These are phyloP conservation scores for Drosophila kohkoa DNA, from an alignment of 1,140 invertebrate genomes.

Conservation along the genomic window DNA sequence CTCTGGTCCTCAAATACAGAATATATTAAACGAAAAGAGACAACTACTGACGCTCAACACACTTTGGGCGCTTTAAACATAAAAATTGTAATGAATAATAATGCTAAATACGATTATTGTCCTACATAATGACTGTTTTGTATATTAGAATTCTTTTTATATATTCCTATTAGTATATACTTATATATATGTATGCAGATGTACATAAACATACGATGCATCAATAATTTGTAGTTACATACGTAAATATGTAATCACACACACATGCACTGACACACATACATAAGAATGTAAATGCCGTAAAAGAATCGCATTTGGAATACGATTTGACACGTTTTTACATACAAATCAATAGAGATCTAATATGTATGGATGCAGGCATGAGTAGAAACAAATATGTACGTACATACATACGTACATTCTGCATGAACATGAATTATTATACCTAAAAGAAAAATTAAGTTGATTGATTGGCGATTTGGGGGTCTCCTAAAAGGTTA, in stretches of 20 bases:
- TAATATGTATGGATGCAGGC: conserved; percentile 2
- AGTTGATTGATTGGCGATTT: conserved; percentile 39
- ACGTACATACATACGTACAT: conserved; percentile 18
- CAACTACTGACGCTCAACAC: no score
- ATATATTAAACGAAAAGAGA: no score
- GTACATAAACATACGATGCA: conserved; percentile 8
- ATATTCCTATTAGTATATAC: background rate
- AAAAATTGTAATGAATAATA: background rate
- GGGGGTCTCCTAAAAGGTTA: conserved; percentile 69
- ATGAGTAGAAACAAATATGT: background rate
- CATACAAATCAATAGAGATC: background rate
- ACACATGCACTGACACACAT: conserved; percentile 9
- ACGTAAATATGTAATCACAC: conserved; percentile 4
- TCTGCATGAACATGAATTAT: conserved; percentile 10
- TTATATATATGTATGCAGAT: background rate
- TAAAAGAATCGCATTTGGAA: background rate
- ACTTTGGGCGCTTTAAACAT: background rate
- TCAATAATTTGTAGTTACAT: conserved; percentile 1
- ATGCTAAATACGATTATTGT: background rate
- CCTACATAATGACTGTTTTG: background rate
- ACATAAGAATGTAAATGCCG: conserved; percentile 6
- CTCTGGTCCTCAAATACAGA: background rate
- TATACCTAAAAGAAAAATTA: conserved; percentile 15
- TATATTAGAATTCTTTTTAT: background rate
- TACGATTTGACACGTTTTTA: conserved; percentile 5